Base-by-base conservation (phyloP, 2,888 invertebrate species). In the Andricus quercusramuli region DNA sequence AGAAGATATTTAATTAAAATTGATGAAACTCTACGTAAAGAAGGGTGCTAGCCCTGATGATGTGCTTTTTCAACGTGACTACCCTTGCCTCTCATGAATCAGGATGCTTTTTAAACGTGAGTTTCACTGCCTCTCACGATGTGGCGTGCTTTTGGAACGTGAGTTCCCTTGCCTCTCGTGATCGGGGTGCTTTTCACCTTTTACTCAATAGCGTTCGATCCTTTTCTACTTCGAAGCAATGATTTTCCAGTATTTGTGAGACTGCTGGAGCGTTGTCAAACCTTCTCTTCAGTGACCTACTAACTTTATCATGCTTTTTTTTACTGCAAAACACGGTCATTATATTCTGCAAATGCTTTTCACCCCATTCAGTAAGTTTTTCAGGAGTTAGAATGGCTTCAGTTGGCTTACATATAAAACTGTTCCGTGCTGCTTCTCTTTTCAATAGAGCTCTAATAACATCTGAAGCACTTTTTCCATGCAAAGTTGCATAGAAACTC, bases 261-360 rank as follows among this genome's bases (percentile, higher is more conserved):
- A 65, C 65, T 13, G 65, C 65, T 65, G 65, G 65, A 65, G 25
- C 65, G 13, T 65, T 2, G 65, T 65, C 1, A 32, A n/a, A 65
- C 25, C 65, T 25, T n/a, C n/a, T n/a, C n/a, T n/a, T n/a, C n/a
- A n/a, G n/a, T n/a, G n/a, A n/a, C n/a, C n/a, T 65, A 25, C 25
- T 25, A 25, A 25, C 65, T 65, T 22, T 65, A 0, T 22, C 25
- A 65, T 22, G 65, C n/a, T 65, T 25, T 22, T 20, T 22, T 25
- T 32, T 29, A 65, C 65, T 68, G 29, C n/a, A 68, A 9, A 68
- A n/a, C 32, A 44, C 44, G 11, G 47, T 47, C n/a, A 44, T 68
- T 47, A 68, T 68, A 68, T 41, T 68, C 41, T 68, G 44, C 44
- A 68, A 68, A 44, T 68, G n/a, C 13, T 68, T 68, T 25, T 44